Evolutionary conservation across 2,888 invertebrate species (phyloP), one percentile per base, ranked within the genome.

Genomic region (Synanthedon myopaeformis): DNA sequence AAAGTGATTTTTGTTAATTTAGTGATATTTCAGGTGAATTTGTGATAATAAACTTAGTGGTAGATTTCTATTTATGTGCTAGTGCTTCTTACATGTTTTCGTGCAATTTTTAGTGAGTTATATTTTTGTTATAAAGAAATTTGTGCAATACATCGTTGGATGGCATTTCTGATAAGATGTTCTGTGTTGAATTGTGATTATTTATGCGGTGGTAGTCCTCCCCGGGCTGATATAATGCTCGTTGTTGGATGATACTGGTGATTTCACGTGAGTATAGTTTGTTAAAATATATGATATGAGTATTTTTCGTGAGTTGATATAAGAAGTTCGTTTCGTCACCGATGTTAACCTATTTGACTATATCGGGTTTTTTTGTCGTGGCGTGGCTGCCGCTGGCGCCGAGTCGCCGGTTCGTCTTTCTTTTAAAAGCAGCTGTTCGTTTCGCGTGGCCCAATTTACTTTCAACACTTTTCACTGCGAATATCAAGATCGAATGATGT

Each of bases 101-200:
- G 85, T 86, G 85, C 76, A 80, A 81, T 82, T 75, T 79, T 72
- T 78, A 78, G 76, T 79, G 69, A 83, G 79, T 80, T 83, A 72
- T 76, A 71, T 62, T 76, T 82, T 81, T 71, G 13, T 83, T 76
- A 69, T 66, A 68, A 74, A 74, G 70, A 75, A 77, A 63, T 79
- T 77, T 72, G 85, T 85, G 85, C 78, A 80, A 78, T 83, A 79
- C 67, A 77, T 70, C 73, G 73, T 81, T 78, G 74, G 71, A 82
- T 79, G 76, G 75, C 74, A 72, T 70, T 70, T 45, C 5, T 49
- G 49, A 17, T 71, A 82, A 80, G 82, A 80, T 83, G 82, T 82
- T 84, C 79, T 72, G 80, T 82, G 84, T 82, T 82, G 74, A 82
- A 78, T 84, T 81, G 86, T 86, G 86, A 85, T 83, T 81, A 85